Conservation (phyloP, 2,113 vertebrate genomes). For the Petromus typicus region DNA sequence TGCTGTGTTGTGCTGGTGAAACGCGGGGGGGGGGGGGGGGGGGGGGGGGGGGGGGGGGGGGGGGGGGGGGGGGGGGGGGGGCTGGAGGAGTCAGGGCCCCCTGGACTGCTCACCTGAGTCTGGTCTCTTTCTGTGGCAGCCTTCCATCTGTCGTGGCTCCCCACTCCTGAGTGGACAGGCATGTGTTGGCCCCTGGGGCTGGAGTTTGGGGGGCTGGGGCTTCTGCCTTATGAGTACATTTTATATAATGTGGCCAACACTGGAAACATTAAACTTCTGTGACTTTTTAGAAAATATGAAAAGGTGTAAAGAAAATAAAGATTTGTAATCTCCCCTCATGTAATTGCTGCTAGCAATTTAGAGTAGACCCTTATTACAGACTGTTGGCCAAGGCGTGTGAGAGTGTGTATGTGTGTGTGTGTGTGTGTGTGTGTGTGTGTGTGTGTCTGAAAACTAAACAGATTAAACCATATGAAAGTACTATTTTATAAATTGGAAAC, state of each 20-base stretch:
- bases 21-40: neutral
- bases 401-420: too few species aligned
- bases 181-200: neutral
- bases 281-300: neutral
- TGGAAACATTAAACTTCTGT: neutral
- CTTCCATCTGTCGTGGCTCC: neutral
- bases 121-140: neutral
- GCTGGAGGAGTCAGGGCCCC: neutral
- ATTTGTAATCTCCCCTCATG: neutral
- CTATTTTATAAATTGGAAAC: neutral
- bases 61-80: neutral
- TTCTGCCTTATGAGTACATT: neutral
- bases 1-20: neutral
- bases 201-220: too few species aligned
- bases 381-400: too few species aligned
- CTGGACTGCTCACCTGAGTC: neutral
- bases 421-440: neutral
- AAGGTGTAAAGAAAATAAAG: neutral
- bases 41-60: neutral
- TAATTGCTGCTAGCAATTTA: neutral
- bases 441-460: accelerated
- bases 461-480: neutral
- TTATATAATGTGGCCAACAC: neutral
- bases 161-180: neutral
- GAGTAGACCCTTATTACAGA: neutral